These are phyloP conservation scores for Cardinalis cardinalis DNA, from an alignment of 2,113 vertebrate species.

Conservation along the genomic window DNA sequence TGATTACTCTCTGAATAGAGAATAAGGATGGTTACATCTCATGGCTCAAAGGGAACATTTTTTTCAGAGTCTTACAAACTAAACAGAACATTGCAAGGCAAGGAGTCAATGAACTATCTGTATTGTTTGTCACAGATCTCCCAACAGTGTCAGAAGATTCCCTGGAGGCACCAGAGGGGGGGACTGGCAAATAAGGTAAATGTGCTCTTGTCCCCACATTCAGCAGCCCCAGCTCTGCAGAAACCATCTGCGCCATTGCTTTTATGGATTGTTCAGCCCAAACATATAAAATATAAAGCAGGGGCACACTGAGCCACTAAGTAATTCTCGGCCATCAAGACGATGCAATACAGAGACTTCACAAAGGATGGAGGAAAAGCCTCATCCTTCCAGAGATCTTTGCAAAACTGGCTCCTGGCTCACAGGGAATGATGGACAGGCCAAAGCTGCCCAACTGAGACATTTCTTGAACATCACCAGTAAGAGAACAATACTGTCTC, in stretches of 20 bases:
- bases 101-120: neutral
- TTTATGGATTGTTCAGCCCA: neutral
- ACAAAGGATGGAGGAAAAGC: neutral
- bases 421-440: neutral
- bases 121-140: neutral
- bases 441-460: neutral
- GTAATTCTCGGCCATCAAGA: neutral
- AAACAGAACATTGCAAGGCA: neutral
- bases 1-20: conserved; percentile 32
- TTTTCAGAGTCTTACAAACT: conserved; percentile 1
- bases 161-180: neutral
- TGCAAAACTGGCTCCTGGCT: neutral
- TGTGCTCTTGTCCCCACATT: rapidly evolving
- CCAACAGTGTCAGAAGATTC: neutral
- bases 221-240: neutral
- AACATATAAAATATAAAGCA: neutral
- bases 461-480: neutral
- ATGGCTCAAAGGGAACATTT: conserved; percentile 3
- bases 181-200: neutral
- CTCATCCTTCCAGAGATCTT: neutral
- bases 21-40: conserved; percentile 12
- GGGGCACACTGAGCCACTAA: neutral
- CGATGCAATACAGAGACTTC: neutral
- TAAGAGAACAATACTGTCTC: neutral
- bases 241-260: neutral